Base-by-base conservation (phyloP, 2,797 vertebrate species). In the Dermochelys coriacea region DNA sequence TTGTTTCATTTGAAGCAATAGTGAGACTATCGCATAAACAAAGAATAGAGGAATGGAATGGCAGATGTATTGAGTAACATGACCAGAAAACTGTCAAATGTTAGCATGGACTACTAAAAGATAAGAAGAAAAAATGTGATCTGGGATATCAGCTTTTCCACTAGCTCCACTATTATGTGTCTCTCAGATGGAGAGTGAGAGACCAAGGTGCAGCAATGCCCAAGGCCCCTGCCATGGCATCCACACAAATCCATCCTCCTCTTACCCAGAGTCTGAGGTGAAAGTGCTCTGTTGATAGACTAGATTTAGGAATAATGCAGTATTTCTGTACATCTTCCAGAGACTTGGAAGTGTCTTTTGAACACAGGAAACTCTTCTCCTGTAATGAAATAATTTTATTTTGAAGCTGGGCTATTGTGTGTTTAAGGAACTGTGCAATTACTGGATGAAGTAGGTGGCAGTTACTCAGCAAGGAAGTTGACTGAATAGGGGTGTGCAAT, bases 281-380 rank as follows among this genome's bases (percentile, higher is more conserved):
- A 77, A 74, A 27, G 2, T 71, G 5, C 0, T 47, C 3, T 77
- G 3, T 68, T 31, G 12, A 87, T 37, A 6, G 8, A 12, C 19
- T 50, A 8, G 86, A 27, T 21, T 5, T 41, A 23, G 12, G n/a
- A 80, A 2, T 25, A n/a, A 3, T 49, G 5, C 2, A 1, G 31
- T 1, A 5, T 82, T 84, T 50, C 37, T 50, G 2, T 61, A 8
- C 57, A 25, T 71, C 21, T 8, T 78, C 37, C 21, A n/a, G 47
- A 9, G 8, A 14, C 19, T 25, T 84, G 16, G 61, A 41, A 16
- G 3, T 47, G 54, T 2, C 82, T 6, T 23, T 71, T 89, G 85
- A 27, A 11, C 41, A 15, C 59, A 68, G 19, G 18, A 87, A 82
- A 21, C 23, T 61, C 25, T 25, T 68, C 87, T 94, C 85, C 1